Conservation (phyloP, 2,113 vertebrate genomes). For the Microcebus lehilahytsara region DNA sequence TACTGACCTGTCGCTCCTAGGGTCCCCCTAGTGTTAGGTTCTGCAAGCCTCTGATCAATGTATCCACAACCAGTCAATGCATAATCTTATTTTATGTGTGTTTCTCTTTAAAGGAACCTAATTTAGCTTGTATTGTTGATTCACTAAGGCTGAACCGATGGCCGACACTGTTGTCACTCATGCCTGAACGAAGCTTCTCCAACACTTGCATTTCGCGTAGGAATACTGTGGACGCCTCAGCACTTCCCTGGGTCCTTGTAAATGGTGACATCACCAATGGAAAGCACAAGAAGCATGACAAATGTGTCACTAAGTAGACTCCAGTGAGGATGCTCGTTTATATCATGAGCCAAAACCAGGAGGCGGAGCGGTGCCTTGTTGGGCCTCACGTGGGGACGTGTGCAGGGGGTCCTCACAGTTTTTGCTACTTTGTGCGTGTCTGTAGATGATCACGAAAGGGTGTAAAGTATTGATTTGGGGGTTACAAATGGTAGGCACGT, state of each 20-base stretch:
- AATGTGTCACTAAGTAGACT: fast-evolving
- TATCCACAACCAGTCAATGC: fast-evolving
- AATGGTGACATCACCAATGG: fast-evolving
- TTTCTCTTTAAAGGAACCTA: not conserved
- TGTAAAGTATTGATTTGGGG: not conserved
- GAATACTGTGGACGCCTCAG: fast-evolving
- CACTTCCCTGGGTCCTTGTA: fast-evolving
- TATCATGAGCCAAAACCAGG: fast-evolving
- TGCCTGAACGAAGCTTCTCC: fast-evolving
- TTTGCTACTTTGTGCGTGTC: no score
- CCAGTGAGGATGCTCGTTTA: fast-evolving
- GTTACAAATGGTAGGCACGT: not conserved
- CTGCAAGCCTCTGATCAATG: not conserved
- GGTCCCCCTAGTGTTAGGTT: not conserved
- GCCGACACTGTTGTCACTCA: no score
- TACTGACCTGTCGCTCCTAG: fast-evolving
- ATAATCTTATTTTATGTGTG: fast-evolving
- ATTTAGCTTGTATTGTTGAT: fast-evolving
- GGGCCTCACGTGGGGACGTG: fast-evolving
- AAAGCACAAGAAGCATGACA: not conserved
- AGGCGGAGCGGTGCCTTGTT: not conserved
- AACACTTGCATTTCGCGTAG: no score
- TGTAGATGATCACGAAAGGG: no score
- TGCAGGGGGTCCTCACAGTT: fast-evolving
- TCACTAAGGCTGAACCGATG: not conserved